phyloP scores from a whole-genome alignment of 2,797 vertebrate genomes.

The Neostethus bicornis region DNA sequence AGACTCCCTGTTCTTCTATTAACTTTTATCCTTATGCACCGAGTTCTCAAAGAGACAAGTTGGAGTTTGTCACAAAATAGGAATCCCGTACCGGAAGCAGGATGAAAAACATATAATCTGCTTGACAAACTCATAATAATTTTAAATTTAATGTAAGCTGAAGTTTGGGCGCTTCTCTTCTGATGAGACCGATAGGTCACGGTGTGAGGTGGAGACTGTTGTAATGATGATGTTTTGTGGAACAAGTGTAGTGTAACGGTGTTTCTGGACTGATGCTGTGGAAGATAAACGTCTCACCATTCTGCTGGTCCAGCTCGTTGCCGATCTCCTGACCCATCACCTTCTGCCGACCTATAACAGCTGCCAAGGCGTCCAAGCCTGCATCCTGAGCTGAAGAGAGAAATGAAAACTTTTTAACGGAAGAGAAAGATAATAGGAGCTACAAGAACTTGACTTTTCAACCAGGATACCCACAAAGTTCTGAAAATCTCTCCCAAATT shows the following conservation, averaged over 20 bases:
- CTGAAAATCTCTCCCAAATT: conserved; percentile 53
- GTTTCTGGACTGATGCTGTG: conserved; percentile 16
- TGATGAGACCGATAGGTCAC: conserved; percentile 36
- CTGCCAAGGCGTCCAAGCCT: conserved; percentile 91
- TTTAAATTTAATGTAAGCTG: no score
- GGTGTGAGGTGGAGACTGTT: conserved; percentile 55
- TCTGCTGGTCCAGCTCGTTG: conserved; percentile 96
- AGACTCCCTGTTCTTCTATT: conserved; percentile 28
- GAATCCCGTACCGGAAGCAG: no score
- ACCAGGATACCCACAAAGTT: conserved; percentile 54
- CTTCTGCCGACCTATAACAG: conserved; percentile 93
- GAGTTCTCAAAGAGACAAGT: no score
- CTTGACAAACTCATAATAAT: no score
- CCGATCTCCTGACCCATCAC: conserved; percentile 97
- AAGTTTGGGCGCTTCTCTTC: conserved; percentile 16
- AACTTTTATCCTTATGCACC: conserved; percentile 52
- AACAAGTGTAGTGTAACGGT: no score
- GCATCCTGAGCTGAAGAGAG: conserved; percentile 88
- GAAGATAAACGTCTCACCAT: conserved; percentile 81
- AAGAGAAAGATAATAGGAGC: conserved; percentile 1
- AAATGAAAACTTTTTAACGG: conserved; percentile 6
- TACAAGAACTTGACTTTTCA: conserved; percentile 49
- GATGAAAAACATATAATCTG: no score
- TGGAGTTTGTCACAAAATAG: no score
- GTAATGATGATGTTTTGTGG: conserved; percentile 28